Conservation (phyloP, 2,113 vertebrate species). For the Phyllostomus discolor region DNA sequence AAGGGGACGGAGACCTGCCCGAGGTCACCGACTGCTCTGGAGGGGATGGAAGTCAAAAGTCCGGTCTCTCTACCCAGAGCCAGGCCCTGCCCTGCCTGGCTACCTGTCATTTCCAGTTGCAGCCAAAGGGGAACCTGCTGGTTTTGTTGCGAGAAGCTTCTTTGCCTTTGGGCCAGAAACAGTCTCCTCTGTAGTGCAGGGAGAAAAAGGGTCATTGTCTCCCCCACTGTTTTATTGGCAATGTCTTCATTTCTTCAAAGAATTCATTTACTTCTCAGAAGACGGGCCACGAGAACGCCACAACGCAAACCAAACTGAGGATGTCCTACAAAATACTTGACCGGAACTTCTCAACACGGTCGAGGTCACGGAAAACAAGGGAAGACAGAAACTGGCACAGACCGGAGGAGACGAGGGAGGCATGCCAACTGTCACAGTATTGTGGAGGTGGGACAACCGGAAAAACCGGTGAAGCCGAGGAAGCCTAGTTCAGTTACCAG, state of each 20-base stretch:
- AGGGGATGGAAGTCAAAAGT: not conserved
- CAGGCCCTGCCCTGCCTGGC: not conserved
- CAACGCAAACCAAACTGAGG: not conserved
- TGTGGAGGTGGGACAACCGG: not conserved
- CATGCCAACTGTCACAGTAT: rapidly evolving
- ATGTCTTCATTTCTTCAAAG: not conserved
- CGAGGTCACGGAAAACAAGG: not conserved
- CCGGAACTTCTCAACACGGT: not conserved
- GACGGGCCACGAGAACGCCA: not conserved
- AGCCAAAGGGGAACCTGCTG: constrained; percentile 13
- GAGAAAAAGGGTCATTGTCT: not conserved
- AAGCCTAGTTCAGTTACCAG: not conserved
- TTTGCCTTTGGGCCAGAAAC: not conserved
- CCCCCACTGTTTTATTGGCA: not conserved
- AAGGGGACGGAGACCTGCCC: not conserved
- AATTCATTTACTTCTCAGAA: not conserved
- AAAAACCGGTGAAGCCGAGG: not conserved
- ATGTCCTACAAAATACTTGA: not conserved
- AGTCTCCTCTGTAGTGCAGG: not conserved
- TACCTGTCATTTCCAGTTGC: constrained; percentile 29
- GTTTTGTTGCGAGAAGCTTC: constrained; percentile 25
- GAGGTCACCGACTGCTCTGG: not conserved
- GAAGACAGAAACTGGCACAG: not conserved
- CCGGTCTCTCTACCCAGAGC: not conserved
- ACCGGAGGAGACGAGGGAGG: not conserved